These are phyloP conservation scores for Meriones unguiculatus DNA, from an alignment of 2,113 vertebrate species.

Conservation along the genomic window DNA sequence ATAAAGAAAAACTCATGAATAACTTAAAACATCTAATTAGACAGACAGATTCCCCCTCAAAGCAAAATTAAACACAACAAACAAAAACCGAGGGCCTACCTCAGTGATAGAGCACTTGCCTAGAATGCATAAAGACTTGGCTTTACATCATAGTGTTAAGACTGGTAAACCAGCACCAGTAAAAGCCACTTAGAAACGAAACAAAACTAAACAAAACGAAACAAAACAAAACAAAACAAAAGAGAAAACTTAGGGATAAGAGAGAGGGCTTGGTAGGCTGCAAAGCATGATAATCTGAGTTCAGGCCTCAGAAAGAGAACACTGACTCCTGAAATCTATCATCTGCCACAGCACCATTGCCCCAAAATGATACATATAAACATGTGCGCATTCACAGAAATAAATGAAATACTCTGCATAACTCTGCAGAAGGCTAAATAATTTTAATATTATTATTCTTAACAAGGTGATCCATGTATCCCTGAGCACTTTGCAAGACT, in stretches of 20 bases:
- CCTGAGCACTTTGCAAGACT: conserved; percentile 42
- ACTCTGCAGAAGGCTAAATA: neutral
- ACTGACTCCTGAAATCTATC: neutral
- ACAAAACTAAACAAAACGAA: no score
- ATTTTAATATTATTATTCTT: conserved; percentile 1
- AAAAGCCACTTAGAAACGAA: conserved; percentile 6
- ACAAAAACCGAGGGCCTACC: neutral
- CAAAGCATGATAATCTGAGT: neutral
- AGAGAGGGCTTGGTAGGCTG: neutral
- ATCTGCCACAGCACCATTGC: neutral
- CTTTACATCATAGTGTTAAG: conserved; percentile 38
- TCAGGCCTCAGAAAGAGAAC: neutral
- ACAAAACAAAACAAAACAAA: no score
- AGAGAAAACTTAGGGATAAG: no score
- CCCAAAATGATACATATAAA: no score
- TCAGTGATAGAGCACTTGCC: neutral
- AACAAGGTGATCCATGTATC: conserved; percentile 1
- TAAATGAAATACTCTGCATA: neutral
- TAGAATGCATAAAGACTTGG: neutral
- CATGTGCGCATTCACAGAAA: neutral
- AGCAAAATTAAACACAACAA: neutral
- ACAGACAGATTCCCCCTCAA: neutral
- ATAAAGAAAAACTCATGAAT: conserved; percentile 33
- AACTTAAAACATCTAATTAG: conserved; percentile 34
- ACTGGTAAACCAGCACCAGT: neutral